phyloP scores from a whole-genome alignment of 2,888 invertebrate genomes.

The Suillia variegata region DNA sequence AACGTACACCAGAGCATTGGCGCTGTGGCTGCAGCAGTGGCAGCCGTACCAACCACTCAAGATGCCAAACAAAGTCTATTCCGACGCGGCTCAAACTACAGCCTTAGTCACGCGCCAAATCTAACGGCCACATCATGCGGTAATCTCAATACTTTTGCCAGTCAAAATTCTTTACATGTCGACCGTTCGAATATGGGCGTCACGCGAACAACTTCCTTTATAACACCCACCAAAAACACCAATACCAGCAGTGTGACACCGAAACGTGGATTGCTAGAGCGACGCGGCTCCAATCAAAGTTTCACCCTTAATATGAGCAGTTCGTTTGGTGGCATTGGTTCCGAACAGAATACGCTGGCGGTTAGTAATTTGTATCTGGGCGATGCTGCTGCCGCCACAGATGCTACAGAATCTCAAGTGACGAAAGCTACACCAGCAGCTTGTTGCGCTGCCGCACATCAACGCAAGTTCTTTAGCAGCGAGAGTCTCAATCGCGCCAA shows the following conservation, averaged over 20 bases:
- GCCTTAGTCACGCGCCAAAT: constrained; percentile 63
- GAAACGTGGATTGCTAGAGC: constrained; percentile 76
- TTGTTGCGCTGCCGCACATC: constrained; percentile 48
- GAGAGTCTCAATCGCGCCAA: constrained; percentile 53
- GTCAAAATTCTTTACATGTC: constrained; percentile 64
- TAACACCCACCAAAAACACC: constrained; percentile 29
- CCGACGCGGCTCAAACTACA: constrained; percentile 65
- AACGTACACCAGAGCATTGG: constrained; percentile 2
- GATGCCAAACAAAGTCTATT: constrained; percentile 38
- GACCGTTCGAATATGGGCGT: constrained; percentile 26
- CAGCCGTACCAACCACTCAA: constrained; percentile 30
- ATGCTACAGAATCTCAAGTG: constrained; percentile 16
- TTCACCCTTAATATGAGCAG: constrained; percentile 74
- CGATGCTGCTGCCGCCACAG: constrained; percentile 26
- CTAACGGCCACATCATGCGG: constrained; percentile 58
- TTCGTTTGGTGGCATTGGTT: constrained; percentile 34
- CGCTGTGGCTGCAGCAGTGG: too few relatives aligned
- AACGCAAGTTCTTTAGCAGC: constrained; percentile 60
- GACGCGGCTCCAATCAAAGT: constrained; percentile 89
- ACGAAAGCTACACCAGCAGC: constrained; percentile 4
- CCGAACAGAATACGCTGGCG: constrained; percentile 36
- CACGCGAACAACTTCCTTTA: constrained; percentile 36
- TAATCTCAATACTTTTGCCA: constrained; percentile 65
- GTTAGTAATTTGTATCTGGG: constrained; percentile 22
- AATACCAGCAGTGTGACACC: constrained; percentile 45